Evolutionary conservation across 23 tunicate genomes (phyloP).

Genomic region (Pegea sp.): DNA sequence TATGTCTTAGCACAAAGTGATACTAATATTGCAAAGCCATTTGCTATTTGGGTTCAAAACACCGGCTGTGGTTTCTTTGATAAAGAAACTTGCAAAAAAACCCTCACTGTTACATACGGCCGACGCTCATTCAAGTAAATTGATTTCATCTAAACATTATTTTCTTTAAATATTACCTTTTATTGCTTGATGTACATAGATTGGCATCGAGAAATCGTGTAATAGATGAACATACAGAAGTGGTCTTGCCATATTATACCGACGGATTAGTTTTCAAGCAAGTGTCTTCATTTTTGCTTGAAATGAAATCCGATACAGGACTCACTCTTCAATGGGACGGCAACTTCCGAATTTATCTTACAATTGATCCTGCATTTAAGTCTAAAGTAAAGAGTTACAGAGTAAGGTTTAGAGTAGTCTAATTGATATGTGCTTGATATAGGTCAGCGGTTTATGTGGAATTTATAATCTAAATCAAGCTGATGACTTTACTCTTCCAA

Average conservation of each 20-base stretch:
- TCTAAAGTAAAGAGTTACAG: background rate
- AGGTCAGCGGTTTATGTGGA: conserved; percentile 81
- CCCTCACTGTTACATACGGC: conserved; percentile 24
- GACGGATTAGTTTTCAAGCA: conserved; percentile 11
- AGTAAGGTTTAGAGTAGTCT: background rate
- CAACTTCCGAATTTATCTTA: conserved; percentile 42
- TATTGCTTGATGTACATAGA: conserved; percentile 1
- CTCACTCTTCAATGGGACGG: conserved; percentile 70
- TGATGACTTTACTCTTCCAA: conserved; percentile 58
- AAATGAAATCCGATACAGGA: conserved; percentile 20
- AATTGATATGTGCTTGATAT: background rate
- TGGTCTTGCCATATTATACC: conserved; percentile 28
- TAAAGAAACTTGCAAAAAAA: conserved; percentile 40
- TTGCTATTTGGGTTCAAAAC: conserved; percentile 78
- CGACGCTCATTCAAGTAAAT: background rate
- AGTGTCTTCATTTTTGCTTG: conserved; percentile 30
- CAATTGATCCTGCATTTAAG: conserved; percentile 26
- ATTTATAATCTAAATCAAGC: conserved; percentile 57
- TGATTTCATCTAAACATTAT: background rate
- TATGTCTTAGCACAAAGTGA: conserved; percentile 59
- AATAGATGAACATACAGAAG: conserved; percentile 6
- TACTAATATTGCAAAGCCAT: conserved; percentile 12
- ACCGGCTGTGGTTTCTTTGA: conserved; percentile 87
- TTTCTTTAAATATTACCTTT: background rate
- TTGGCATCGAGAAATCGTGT: conserved; percentile 20